A percentile compares a stretch with the other conserved stretches of the same genome.
phyloP scores from a whole-genome alignment of 2,113 vertebrate species.

The Neopipo cinnamomea region DNA sequence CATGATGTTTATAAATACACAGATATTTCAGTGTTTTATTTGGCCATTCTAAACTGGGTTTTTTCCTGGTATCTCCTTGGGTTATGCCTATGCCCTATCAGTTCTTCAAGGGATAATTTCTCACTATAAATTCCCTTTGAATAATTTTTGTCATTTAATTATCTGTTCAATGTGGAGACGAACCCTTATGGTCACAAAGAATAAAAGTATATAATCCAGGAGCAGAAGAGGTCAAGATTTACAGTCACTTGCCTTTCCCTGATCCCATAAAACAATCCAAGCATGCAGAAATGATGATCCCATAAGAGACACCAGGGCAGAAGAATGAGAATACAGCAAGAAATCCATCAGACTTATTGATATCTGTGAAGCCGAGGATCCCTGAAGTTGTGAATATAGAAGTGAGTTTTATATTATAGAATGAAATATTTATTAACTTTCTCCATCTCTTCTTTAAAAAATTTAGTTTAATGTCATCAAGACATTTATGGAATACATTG shows the following conservation, averaged over 20 bases:
- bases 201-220: constrained; percentile 60
- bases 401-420: constrained; percentile 65
- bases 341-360: constrained; percentile 68
- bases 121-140: constrained; percentile 50
- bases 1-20: background rate
- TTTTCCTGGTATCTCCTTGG: background rate
- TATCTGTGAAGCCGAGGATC: constrained; percentile 43
- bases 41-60: background rate
- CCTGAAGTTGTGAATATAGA: constrained; percentile 64
- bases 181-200: constrained; percentile 57
- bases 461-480: constrained; percentile 55
- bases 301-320: constrained; percentile 35
- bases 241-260: constrained; percentile 52
- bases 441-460: constrained; percentile 68
- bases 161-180: constrained; percentile 50
- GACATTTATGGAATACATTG: constrained; percentile 64
- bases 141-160: constrained; percentile 69
- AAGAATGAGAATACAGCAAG: constrained; percentile 35
- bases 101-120: constrained; percentile 23
- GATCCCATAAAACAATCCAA: constrained; percentile 68
- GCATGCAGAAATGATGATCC: constrained; percentile 63
- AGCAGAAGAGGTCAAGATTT: constrained; percentile 63
- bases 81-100: background rate
- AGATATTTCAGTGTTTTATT: background rate
- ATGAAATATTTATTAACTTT: constrained; percentile 70